Percentiles rank a stretch among this genome's conserved stretches.
These are phyloP conservation scores for Bombus cullumanus DNA, from an alignment of 1,140 invertebrate genomes.

Conservation along the genomic window DNA sequence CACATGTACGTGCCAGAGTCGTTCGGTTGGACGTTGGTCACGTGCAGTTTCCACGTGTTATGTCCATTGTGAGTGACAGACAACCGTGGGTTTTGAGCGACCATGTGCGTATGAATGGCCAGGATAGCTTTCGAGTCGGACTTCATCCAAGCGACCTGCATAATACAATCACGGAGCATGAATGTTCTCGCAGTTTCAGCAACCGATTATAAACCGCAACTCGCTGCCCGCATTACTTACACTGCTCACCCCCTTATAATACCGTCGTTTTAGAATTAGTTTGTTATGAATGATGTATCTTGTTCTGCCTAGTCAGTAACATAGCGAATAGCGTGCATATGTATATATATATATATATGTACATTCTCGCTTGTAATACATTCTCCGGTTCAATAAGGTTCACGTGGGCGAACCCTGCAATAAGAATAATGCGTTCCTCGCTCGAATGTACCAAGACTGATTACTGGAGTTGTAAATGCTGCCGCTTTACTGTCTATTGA, in stretches of 20 bases:
- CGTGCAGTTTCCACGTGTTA: constrained; percentile 94
- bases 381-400: not conserved
- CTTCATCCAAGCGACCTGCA: constrained; percentile 82
- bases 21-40: constrained; percentile 92
- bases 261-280: constrained; percentile 30
- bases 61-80: constrained; percentile 94
- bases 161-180: constrained; percentile 46
- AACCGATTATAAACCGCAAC: constrained; percentile 42
- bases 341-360: no score
- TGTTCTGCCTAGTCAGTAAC: not conserved
- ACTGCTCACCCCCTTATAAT: not conserved
- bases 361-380: not conserved
- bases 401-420: not conserved
- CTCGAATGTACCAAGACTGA: constrained; percentile 20
- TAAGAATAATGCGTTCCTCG: constrained; percentile 15
- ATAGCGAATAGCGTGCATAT: not conserved
- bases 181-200: constrained; percentile 49
- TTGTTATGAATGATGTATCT: constrained; percentile 4
- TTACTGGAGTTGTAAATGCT: not conserved
- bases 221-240: constrained; percentile 30
- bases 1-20: constrained; percentile 95
- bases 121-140: constrained; percentile 94
- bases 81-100: constrained; percentile 92
- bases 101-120: constrained; percentile 95
- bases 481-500: constrained; percentile 23